These are phyloP conservation scores for Dendrolimus punctatus DNA, from an alignment of 1,140 invertebrate species.

Conservation along the genomic window DNA sequence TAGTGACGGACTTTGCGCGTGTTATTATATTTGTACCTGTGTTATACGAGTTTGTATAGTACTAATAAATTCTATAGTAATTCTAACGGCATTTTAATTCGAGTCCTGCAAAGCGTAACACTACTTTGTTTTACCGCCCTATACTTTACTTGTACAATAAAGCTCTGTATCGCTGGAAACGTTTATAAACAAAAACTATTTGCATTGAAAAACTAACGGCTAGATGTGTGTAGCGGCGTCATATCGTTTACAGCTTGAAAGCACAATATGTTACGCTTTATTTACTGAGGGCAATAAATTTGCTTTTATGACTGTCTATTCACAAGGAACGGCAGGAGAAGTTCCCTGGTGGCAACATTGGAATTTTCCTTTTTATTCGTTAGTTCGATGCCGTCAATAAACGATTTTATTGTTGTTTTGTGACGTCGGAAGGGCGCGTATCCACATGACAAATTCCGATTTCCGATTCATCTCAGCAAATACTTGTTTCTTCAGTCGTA, in stretches of 20 bases:
- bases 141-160: too few species aligned
- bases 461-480: neutral
- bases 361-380: conserved; percentile 39
- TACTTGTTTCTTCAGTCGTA: too few species aligned
- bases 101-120: too few species aligned
- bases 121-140: too few species aligned
- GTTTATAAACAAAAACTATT: neutral
- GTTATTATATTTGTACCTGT: too few species aligned
- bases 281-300: conserved; percentile 52
- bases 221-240: conserved; percentile 9
- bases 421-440: conserved; percentile 7
- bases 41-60: too few species aligned
- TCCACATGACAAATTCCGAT: conserved; percentile 8
- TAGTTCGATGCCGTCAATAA: conserved; percentile 28
- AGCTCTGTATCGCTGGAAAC: too few species aligned
- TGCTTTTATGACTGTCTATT: conserved; percentile 50
- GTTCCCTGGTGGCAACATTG: conserved; percentile 13
- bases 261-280: conserved; percentile 48
- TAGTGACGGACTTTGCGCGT: too few species aligned
- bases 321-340: conserved; percentile 23
- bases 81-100: neutral
- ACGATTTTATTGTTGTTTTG: conserved; percentile 42
- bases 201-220: conserved; percentile 17
- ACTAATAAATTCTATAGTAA: neutral
- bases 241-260: conserved; percentile 30